A percentile compares a stretch with the other conserved stretches of the same genome.
Conservation (phyloP, 2,888 invertebrate genomes). For the Nyleta sp. region DNA sequence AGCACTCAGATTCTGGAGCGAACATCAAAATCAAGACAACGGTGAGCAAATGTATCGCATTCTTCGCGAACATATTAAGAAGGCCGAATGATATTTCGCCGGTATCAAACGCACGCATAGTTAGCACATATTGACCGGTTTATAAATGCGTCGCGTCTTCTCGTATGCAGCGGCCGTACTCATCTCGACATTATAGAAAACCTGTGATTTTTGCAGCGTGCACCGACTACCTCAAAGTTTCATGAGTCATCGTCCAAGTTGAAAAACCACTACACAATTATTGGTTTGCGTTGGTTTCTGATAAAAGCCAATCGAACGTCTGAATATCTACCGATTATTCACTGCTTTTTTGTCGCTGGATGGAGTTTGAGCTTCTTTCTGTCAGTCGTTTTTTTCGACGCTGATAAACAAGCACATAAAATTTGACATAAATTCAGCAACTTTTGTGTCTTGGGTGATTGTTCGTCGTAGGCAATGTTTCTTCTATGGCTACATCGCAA, state of each 20-base stretch:
- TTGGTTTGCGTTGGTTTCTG: conserved; percentile 16
- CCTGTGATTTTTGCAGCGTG: conserved; percentile 40
- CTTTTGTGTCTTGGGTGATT: neutral
- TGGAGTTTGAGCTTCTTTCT: too few relatives aligned
- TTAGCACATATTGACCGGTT: conserved; percentile 38
- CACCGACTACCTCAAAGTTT: conserved; percentile 28
- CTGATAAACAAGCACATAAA: neutral
- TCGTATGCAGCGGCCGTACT: conserved; percentile 21
- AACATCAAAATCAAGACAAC: conserved; percentile 13
- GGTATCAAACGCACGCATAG: conserved; percentile 18
- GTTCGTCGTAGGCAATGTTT: neutral
- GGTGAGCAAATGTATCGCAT: conserved; percentile 28
- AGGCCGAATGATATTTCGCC: conserved; percentile 23
- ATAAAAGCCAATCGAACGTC: too few relatives aligned
- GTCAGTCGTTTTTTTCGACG: too few relatives aligned
- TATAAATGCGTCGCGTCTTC: conserved; percentile 19
- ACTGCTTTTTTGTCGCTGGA: too few relatives aligned
- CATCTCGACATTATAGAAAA: conserved; percentile 45
- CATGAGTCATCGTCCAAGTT: conserved; percentile 41
- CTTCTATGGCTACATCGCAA: conserved; percentile 1
- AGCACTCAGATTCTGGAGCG: neutral
- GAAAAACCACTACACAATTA: conserved; percentile 50
- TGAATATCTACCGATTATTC: too few relatives aligned
- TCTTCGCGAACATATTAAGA: conserved; percentile 52
- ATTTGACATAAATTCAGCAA: conserved; percentile 1